A percentile compares a stretch with the other conserved stretches of the same genome.
phyloP scores from a whole-genome alignment of 1,140 invertebrate species.

The Caenorhabditis tropicalis region DNA sequence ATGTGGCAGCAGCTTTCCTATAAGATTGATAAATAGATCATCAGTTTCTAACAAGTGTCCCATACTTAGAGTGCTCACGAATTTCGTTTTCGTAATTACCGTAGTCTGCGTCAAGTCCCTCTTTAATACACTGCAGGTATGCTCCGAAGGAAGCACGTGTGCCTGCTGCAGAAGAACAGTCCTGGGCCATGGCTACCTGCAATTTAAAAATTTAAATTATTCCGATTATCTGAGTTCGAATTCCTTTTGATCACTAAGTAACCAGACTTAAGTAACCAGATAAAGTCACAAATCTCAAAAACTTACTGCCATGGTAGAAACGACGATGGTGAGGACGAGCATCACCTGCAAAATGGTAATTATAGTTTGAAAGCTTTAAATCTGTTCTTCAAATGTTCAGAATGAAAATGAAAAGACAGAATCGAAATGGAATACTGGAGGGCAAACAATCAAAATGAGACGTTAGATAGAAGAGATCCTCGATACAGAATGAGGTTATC shows the following conservation, averaged over 20 bases:
- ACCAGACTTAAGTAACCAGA: too few species aligned
- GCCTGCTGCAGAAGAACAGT: constrained; percentile 37
- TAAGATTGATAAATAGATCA: constrained; percentile 29
- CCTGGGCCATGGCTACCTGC: constrained; percentile 34
- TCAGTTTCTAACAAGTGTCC: not conserved
- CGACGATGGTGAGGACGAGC: constrained; percentile 2
- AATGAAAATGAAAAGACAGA: too few species aligned
- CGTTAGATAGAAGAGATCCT: not conserved
- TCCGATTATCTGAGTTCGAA: not conserved
- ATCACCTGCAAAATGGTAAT: constrained; percentile 3
- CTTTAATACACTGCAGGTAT: constrained; percentile 69
- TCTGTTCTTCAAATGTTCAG: too few species aligned
- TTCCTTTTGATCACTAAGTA: too few species aligned
- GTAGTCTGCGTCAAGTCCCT: constrained; percentile 66
- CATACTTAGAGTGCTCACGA: constrained; percentile 62
- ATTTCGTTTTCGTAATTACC: constrained; percentile 66
- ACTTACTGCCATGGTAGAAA: not conserved
- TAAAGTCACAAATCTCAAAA: not conserved
- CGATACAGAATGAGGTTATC: constrained; percentile 23
- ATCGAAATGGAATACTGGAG: not conserved
- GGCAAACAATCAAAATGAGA: constrained; percentile 9
- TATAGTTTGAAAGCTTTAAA: too few species aligned
- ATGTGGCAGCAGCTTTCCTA: constrained; percentile 66
- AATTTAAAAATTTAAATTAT: not conserved
- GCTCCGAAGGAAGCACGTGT: constrained; percentile 60